phyloP scores from a whole-genome alignment of 2,113 vertebrate genomes.

The Sterna hirundo region DNA sequence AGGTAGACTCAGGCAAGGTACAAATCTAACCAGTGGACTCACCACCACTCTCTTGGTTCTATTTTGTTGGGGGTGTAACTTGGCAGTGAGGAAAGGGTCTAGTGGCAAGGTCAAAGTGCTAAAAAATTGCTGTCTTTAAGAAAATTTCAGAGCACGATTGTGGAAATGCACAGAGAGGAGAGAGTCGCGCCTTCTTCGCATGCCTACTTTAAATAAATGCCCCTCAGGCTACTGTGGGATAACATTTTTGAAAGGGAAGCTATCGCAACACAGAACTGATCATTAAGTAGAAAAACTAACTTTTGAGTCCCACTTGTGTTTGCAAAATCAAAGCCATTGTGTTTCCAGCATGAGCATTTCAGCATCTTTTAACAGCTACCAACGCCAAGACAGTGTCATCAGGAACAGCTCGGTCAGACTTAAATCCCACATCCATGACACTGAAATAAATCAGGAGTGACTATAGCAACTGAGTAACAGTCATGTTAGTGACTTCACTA shows the following conservation, averaged over 20 bases:
- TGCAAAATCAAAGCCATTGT: neutral
- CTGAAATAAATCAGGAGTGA: neutral
- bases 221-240: neutral
- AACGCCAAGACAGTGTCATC: neutral
- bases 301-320: neutral
- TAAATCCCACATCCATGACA: neutral
- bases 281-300: neutral
- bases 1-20: neutral
- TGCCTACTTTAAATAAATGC: neutral
- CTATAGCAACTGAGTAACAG: neutral
- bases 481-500: neutral
- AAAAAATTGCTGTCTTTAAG: neutral
- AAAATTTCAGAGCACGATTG: neutral
- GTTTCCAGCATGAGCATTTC: neutral
- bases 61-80: neutral
- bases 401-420: neutral
- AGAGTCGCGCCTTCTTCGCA: neutral
- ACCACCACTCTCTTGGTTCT: accelerated
- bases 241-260: neutral
- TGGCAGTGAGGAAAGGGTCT: neutral
- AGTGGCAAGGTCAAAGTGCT: neutral
- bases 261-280: neutral
- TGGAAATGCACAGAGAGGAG: neutral
- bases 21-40: neutral
- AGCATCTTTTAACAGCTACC: neutral